Evolutionary conservation across 2,888 invertebrate genomes (phyloP), one percentile per base, ranked within the genome.

Genomic region (Clostera curtula): DNA sequence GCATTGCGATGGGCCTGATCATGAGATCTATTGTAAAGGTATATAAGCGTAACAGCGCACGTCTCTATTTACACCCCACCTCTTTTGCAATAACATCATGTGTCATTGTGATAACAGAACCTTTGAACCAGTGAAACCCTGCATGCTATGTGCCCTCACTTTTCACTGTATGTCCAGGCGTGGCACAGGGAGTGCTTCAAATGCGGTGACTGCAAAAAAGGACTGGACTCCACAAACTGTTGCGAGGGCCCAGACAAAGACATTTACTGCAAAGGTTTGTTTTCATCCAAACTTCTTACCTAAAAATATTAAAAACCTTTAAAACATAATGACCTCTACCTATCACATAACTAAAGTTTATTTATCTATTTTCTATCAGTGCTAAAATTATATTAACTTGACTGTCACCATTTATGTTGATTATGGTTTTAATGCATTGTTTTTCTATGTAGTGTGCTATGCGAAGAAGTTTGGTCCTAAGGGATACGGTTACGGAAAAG

Each of bases 401-500:
- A 29, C 29, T 32, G 47, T 47, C 16, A 34, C 42, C 25, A 19
- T 23, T 39, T 26, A 21, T 39, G 29, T 26, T 35, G 25, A 37
- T 42, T 20, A 34, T 43, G 35, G 31, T 48, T 48, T 38, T 43
- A 66, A 63, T 62, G 34, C 31, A 49, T 44, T 64, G 49, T 73
- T 73, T 72, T 68, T 68, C 55, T 73, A 71, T 72, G 31, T 79
- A 94, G 93, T 93, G 67, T 98, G 98, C 89, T 97, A 98, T 87
- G 95, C 91, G 72, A 95, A 96, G 89, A 94, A 91, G 88, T 97
- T 95, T 86, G 98, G 98, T 61, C 97, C 97, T 62, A 97, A 95
- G 86, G 96, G 96, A 79, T 97, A 97, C 82, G 97, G 97, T 64
- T 97, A 95, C 83, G 98, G 98, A 63, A 95, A 95, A 86, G 98